Base-by-base conservation (phyloP, 2,113 vertebrate species). In the Nansenia antarctica region DNA sequence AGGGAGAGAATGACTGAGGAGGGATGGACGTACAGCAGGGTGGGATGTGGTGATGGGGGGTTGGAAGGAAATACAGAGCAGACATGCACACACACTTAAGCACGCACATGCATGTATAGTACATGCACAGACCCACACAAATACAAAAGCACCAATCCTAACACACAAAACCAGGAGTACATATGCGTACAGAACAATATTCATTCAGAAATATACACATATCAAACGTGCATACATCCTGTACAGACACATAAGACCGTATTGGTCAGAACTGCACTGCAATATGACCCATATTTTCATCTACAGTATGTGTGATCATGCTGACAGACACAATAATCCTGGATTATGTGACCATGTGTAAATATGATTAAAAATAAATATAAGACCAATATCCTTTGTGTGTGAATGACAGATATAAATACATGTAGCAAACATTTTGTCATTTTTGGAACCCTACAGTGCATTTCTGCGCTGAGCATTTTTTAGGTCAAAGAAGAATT, bases 1-100 rank as follows among this genome's bases (percentile, higher is more conserved):
- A 49, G 77, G 81, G 82, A 82, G 80, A 79, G 83, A 80, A 2
- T 71, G 85, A 82, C 69, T 27, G 82, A 86, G 68, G 76, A 82
- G 74, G 45, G 80, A 73, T 78, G 69, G 85, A 67, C 79, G 74
- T 81, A 1, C 29, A 31, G 24, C 18, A 37, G 45, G 8, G 4
- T 29, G 61, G 9, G 2, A 32, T 31, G 18, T n/a, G 22, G 22
- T n/a, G 42, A 39, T 4, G 4, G 49, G 34, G 65, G 72, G 69
- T 37, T 79, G 65, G 72, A 80, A 72, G 65, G 68, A 78, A 70
- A 81, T 1, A 11, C 39, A 67, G 29, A 26, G 42, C 67, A 81
- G 35, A 37, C 53, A 68, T 31, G 14, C 15, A 24, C 14, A 64
- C 18, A 27, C 45, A 26, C 9, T 62, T 24, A 30, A 27, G 27